Evolutionary conservation across 2,113 vertebrate species (phyloP), one percentile per base, ranked within the genome.

Genomic region (Clarias gariepinus): DNA sequence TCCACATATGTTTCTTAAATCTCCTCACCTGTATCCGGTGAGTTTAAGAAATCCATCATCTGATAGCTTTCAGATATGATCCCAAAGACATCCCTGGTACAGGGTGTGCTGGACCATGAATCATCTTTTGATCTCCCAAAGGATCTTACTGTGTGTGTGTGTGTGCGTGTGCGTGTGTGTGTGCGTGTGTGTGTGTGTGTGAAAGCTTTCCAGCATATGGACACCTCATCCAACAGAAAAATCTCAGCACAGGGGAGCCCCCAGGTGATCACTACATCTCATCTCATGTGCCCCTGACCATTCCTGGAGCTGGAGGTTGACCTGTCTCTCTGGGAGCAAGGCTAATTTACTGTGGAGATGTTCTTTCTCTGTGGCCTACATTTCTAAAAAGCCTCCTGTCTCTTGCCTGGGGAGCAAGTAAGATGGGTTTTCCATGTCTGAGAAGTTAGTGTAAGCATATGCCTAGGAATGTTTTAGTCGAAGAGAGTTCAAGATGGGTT

Each of bases 401-500:
- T 23, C 11, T 7, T 21, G 55, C 81, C 63, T 71, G 47, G 57
- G 74, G 57, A 87, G 66, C 52, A 28, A n/a, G 57, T 7, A 25
- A 87, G 80, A 89, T 77, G 73, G 83, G 47, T 87, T 89, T 87
- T 55, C 81, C 81, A 58, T 68, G 73, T 83, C 81, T 64, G 11
- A 89, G 87, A 55, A 87, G 83, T 61, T 87, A 63, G 30, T 68
- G 71, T 78, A 52, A 82, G 69, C 53, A 57, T 83, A 18, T 1
- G 30, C 84, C 63, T 69, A 64, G 33, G 76, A 80, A 53, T 80
- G 16, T 80, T 79, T 68, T 30, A 15, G 30, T 5, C 13, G 33
- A 80, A 57, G 15, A 57, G 15, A 41, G 57, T 81, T 81, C 78
- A 80, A 80, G 33, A 60, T 61, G 30, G 55, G 63, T 79, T 77